Evolutionary conservation across 2,888 invertebrate genomes (phyloP).

Genomic region (Dasypolia templi): DNA sequence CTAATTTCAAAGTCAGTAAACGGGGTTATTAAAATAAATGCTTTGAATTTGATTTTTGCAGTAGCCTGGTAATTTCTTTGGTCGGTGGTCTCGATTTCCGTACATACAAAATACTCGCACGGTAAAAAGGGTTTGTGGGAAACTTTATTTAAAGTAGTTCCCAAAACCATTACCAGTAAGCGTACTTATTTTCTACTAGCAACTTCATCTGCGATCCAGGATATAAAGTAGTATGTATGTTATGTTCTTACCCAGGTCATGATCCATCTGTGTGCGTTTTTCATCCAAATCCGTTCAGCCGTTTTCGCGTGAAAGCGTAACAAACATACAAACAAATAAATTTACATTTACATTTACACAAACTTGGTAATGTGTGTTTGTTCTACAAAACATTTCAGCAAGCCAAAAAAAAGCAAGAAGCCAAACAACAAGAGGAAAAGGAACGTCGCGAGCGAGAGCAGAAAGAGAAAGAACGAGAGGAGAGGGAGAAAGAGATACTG

Average conservation of each 20-base stretch:
- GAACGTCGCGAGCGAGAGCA: constrained; percentile 82
- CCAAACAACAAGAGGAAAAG: constrained; percentile 82
- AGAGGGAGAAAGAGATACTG: constrained; percentile 76
- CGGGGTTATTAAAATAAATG: constrained; percentile 2
- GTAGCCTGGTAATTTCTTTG: neutral
- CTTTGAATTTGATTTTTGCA: constrained; percentile 8
- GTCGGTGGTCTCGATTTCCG: constrained; percentile 9
- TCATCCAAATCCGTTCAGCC: no score
- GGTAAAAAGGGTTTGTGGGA: neutral
- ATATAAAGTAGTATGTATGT: no score
- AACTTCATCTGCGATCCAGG: no score
- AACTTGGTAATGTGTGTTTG: no score
- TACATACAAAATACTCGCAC: constrained; percentile 3
- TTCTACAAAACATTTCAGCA: constrained; percentile 79
- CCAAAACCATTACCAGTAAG: neutral
- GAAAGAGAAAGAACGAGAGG: constrained; percentile 79
- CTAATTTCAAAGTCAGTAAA: constrained; percentile 2
- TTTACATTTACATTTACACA: no score
- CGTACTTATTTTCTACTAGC: neutral
- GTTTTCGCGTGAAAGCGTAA: no score
- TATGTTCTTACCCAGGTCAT: no score
- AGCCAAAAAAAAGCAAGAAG: constrained; percentile 88
- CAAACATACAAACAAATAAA: no score
- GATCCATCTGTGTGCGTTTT: no score
- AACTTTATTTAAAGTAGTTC: neutral